Conservation (phyloP, 2,888 invertebrate species). For the Willowsia nigromaculata region DNA sequence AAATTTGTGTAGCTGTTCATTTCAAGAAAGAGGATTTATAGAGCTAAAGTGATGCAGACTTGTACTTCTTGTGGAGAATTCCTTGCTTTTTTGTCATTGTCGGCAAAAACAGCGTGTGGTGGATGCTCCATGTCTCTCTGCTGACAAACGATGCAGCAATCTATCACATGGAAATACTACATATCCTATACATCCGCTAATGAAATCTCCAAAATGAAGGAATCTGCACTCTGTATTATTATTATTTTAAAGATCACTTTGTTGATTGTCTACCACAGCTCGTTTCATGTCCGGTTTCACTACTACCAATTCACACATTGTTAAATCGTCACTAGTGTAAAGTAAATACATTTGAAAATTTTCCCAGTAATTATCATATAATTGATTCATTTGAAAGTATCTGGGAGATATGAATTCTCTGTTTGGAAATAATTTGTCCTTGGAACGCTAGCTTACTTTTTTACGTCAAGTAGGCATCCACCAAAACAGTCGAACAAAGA, state of each 20-base stretch:
- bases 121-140: constrained; percentile 12
- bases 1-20: constrained; percentile 4
- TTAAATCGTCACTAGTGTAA: not conserved
- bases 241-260: constrained; percentile 18
- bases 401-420: not conserved
- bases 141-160: constrained; percentile 35
- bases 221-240: not conserved
- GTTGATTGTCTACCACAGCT: not conserved
- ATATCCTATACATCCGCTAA: not conserved
- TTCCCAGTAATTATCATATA: not conserved
- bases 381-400: not conserved
- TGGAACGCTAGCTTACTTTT: no score
- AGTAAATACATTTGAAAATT: no score
- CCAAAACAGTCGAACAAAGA: not conserved
- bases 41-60: not conserved
- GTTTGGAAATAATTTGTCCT: no score
- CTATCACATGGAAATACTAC: not conserved
- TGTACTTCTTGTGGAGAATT: not conserved
- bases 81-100: constrained; percentile 31
- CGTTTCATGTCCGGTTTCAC: not conserved
- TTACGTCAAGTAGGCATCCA: no score
- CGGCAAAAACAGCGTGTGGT: constrained; percentile 39
- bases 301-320: not conserved
- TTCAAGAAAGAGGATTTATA: not conserved
- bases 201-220: not conserved